Conservation (phyloP, 2,888 invertebrate species). For the Volucella zonaria region DNA sequence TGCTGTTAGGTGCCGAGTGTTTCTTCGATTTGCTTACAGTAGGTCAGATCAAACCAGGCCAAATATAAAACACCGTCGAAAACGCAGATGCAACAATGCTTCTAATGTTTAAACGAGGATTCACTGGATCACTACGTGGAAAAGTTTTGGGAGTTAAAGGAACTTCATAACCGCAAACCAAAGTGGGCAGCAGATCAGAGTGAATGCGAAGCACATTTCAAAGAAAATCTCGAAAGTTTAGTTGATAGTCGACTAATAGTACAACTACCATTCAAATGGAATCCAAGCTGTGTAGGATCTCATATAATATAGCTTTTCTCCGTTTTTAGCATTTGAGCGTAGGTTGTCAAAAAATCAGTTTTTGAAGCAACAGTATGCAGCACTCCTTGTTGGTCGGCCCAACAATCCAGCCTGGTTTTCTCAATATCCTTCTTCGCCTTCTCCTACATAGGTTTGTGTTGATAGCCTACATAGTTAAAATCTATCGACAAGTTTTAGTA, state of each 20-base stretch:
- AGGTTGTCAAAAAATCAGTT: neutral
- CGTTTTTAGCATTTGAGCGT: too few species aligned
- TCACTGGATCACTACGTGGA: constrained; percentile 11
- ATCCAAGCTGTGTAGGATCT: constrained; percentile 43
- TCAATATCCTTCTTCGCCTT: constrained; percentile 6
- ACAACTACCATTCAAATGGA: constrained; percentile 55
- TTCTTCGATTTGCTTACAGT: too few species aligned
- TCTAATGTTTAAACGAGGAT: neutral
- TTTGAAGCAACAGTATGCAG: too few species aligned
- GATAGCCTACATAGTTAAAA: too few species aligned
- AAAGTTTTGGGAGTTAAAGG: constrained; percentile 35
- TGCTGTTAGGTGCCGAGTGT: too few species aligned
- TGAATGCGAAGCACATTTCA: neutral
- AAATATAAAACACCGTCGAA: too few species aligned
- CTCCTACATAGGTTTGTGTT: too few species aligned
- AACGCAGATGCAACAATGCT: constrained; percentile 10
- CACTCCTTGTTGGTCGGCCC: too few species aligned
- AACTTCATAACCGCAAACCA: constrained; percentile 17
- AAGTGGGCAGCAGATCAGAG: constrained; percentile 39
- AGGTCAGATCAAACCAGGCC: too few species aligned
- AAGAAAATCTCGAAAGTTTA: constrained; percentile 5
- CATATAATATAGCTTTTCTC: neutral
- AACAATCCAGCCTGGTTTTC: neutral
- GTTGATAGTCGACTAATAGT: neutral
- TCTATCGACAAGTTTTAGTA: too few species aligned